Percentiles rank a stretch among this genome's conserved stretches.
These are phyloP conservation scores for Hemicentrotus pulcherrimus DNA, from an alignment of 35 echinoderm and acorn worm species.

Conservation along the genomic window DNA sequence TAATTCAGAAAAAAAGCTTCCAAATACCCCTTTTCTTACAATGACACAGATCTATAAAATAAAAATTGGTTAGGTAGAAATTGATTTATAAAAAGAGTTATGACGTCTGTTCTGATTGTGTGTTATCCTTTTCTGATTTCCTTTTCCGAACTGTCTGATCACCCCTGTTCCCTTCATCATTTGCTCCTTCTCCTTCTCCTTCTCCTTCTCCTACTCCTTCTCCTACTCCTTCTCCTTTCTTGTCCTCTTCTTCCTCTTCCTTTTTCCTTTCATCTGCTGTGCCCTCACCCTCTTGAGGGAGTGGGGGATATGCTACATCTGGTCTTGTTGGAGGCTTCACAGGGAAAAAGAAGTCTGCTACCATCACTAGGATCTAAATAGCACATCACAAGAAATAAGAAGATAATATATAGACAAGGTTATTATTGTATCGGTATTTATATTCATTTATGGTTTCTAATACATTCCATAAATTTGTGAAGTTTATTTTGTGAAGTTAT, in stretches of 20 bases:
- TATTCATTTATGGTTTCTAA: not conserved
- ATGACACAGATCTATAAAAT: not conserved
- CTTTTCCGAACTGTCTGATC: conserved; percentile 36
- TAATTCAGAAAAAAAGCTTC: no score
- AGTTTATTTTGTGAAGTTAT: no score
- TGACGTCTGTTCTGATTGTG: not conserved
- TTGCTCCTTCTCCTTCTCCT: not conserved
- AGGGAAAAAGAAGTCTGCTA: conserved; percentile 37
- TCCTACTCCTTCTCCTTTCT: not conserved
- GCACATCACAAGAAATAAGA: not conserved
- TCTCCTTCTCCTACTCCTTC: conserved; percentile 9
- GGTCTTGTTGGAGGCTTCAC: not conserved
- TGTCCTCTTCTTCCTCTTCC: not conserved
- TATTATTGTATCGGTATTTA: not conserved
- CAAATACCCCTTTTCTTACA: no score
- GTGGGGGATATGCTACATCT: not conserved
- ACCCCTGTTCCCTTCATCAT: not conserved
- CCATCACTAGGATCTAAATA: conserved; percentile 25
- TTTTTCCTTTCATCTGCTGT: not conserved
- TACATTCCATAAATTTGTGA: no score
- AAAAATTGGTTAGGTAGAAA: not conserved
- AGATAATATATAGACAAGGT: not conserved
- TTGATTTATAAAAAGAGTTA: not conserved
- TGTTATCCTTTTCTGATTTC: not conserved
- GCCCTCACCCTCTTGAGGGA: not conserved